phyloP scores from a whole-genome alignment of 2,797 vertebrate genomes.

The Eurystomus glaucurus region DNA sequence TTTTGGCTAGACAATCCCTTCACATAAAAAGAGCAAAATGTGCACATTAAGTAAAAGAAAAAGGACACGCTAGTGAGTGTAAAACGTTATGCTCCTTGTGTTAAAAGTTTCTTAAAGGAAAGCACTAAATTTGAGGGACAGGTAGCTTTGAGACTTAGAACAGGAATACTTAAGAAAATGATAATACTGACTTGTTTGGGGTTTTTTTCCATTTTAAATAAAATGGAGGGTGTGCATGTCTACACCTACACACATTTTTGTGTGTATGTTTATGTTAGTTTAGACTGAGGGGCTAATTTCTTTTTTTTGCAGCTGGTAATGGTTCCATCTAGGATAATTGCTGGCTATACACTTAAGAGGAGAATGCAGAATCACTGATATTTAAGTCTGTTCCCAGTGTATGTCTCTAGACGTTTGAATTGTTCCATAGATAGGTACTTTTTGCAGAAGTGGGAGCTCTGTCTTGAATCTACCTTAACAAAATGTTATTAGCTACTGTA shows the following conservation, averaged over 20 bases:
- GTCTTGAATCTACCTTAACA: not conserved
- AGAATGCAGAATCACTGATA: not conserved
- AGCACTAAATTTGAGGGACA: not conserved
- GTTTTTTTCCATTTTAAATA: not conserved
- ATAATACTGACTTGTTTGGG: not conserved
- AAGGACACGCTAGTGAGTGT: not conserved
- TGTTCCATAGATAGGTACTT: not conserved
- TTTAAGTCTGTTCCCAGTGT: not conserved
- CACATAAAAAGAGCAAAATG: not conserved
- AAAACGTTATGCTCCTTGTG: not conserved
- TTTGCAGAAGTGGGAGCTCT: not conserved
- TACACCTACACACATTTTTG: not conserved
- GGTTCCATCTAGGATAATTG: not conserved
- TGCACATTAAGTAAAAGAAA: not conserved
- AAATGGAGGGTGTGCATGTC: not conserved
- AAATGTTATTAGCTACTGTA: not conserved
- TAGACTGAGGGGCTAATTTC: not conserved
- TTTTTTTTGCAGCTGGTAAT: not conserved
- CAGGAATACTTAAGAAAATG: not conserved
- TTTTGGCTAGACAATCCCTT: not conserved
- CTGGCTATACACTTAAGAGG: not conserved
- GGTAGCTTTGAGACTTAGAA: not conserved
- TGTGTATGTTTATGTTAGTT: not conserved
- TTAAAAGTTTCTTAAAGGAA: not conserved
- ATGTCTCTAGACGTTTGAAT: not conserved